Percentiles rank a stretch among this genome's conserved stretches.
phyloP scores from a whole-genome alignment of 2,797 vertebrate species.

The Acrocephalus scirpaceus region DNA sequence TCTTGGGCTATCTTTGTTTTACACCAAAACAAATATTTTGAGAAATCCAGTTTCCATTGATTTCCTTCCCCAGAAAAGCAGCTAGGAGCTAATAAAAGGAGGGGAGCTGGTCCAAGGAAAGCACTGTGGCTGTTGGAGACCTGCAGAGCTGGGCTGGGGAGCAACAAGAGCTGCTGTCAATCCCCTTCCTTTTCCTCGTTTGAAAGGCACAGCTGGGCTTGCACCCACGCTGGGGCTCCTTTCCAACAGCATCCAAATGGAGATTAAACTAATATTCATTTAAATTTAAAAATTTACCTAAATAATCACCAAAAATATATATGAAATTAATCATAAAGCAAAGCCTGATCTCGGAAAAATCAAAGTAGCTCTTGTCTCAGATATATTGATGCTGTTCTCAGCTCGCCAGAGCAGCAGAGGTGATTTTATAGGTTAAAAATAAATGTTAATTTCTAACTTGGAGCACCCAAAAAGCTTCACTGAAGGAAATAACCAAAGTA shows the following conservation, averaged over 20 bases:
- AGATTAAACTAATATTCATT: neutral
- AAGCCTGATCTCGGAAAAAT: neutral
- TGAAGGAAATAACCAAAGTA: neutral
- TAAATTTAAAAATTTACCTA: neutral
- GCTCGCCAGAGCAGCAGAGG: neutral
- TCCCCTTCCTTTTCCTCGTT: conserved; percentile 27
- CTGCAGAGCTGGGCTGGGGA: conserved; percentile 52
- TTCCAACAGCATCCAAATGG: neutral
- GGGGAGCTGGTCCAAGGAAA: conserved; percentile 70
- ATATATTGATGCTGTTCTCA: neutral
- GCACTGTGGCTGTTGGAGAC: conserved; percentile 50
- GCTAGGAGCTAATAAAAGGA: conserved; percentile 73
- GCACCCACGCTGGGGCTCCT: neutral
- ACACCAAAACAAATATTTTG: conserved; percentile 69
- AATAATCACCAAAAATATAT: neutral
- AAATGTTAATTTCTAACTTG: neutral
- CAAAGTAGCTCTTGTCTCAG: neutral
- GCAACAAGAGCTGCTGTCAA: conserved; percentile 46
- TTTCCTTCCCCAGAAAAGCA: conserved; percentile 73
- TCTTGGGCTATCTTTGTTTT: conserved; percentile 66
- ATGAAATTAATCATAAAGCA: neutral
- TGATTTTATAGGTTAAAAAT: neutral
- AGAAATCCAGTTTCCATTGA: conserved; percentile 72
- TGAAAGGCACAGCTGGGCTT: conserved; percentile 20
- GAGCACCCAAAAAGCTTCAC: neutral